Evolutionary conservation across 2,888 invertebrate genomes (phyloP).

Genomic region (Tetranychus truncatus): DNA sequence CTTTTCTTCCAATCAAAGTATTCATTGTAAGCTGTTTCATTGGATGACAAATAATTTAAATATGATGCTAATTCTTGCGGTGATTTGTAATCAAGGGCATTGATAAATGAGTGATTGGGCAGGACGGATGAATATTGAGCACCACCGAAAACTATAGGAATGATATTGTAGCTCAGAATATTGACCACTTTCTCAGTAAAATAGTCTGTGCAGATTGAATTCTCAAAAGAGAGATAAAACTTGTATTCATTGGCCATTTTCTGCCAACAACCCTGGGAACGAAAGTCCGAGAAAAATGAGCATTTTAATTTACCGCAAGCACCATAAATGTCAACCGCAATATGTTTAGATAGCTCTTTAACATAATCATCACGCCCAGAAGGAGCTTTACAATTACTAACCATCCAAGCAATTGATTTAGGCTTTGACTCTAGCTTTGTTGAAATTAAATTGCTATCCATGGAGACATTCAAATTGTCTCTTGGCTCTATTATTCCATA

Average conservation of each 20-base stretch:
- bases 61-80: slow-evolving; percentile 23
- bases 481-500: slow-evolving; percentile 16
- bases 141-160: slow-evolving; percentile 26
- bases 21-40: slow-evolving; percentile 22
- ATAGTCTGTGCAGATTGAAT: slow-evolving; percentile 34
- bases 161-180: slow-evolving; percentile 29
- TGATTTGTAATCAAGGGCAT: slow-evolving; percentile 23
- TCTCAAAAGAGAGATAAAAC: slow-evolving; percentile 34
- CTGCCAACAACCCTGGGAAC: slow-evolving; percentile 29
- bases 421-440: slow-evolving; percentile 25
- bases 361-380: slow-evolving; percentile 32
- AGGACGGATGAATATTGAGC: slow-evolving; percentile 24
- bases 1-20: slow-evolving; percentile 25
- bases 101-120: slow-evolving; percentile 25
- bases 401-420: slow-evolving; percentile 33
- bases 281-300: slow-evolving; percentile 27
- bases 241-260: slow-evolving; percentile 31
- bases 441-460: neutral
- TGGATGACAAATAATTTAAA: slow-evolving; percentile 22
- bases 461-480: slow-evolving; percentile 16
- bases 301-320: slow-evolving; percentile 31
- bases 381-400: slow-evolving; percentile 34
- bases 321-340: slow-evolving; percentile 34
- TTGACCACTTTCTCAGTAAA: slow-evolving; percentile 34
- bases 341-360: slow-evolving; percentile 30